A percentile compares a stretch with the other conserved stretches of the same genome.
Evolutionary conservation across 2,888 invertebrate genomes (phyloP).

Genomic region (Acrobasis suavella): DNA sequence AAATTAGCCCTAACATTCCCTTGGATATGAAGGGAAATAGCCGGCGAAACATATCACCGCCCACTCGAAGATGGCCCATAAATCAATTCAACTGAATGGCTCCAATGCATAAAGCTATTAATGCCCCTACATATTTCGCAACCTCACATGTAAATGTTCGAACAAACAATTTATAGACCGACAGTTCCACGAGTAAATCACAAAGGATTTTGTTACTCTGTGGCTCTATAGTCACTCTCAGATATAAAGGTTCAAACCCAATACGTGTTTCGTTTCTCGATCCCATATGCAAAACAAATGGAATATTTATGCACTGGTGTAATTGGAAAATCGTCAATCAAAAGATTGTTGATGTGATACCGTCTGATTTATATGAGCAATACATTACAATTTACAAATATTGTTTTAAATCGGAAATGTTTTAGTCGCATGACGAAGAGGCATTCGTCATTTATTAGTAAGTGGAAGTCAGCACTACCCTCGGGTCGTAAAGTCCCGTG

Average conservation of each 20-base stretch:
- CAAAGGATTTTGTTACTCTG: constrained; percentile 30
- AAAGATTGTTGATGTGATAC: constrained; percentile 57
- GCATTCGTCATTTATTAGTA: constrained; percentile 28
- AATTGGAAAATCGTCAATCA: constrained; percentile 68
- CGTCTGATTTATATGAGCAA: constrained; percentile 36
- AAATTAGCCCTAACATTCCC: constrained; percentile 44
- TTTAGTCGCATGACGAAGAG: constrained; percentile 27
- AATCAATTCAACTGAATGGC: constrained; percentile 65
- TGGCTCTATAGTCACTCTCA: constrained; percentile 19
- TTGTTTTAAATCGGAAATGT: constrained; percentile 28
- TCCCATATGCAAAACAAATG: constrained; percentile 65
- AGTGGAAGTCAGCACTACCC: constrained; percentile 16
- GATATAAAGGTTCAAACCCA: constrained; percentile 42
- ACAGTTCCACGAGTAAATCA: background rate
- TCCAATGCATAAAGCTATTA: constrained; percentile 59
- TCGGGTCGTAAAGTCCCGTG: constrained; percentile 9
- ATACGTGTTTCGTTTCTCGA: constrained; percentile 52
- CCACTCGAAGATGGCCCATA: constrained; percentile 57
- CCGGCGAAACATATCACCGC: constrained; percentile 57
- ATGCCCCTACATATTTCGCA: constrained; percentile 38
- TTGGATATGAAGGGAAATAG: constrained; percentile 45
- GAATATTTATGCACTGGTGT: constrained; percentile 63
- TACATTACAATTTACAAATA: constrained; percentile 33
- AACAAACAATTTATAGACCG: constrained; percentile 18
- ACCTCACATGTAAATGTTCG: constrained; percentile 31